Conservation (phyloP, 2,797 vertebrate species). For the Nothura maculosa region DNA sequence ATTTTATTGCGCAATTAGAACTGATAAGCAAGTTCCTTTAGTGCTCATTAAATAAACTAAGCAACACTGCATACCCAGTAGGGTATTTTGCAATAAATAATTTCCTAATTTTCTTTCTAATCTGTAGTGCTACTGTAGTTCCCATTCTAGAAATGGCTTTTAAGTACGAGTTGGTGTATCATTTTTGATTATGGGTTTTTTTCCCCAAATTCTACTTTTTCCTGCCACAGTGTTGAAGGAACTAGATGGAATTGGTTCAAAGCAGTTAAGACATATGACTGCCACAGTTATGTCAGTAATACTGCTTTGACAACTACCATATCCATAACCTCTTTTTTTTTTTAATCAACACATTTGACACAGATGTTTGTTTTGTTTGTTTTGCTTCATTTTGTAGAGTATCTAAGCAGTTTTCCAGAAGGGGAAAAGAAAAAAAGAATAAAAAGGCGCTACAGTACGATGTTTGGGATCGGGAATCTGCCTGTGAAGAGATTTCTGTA, state of each 20-base stretch:
- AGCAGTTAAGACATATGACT: neutral
- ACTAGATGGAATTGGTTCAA: neutral
- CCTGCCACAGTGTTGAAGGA: neutral
- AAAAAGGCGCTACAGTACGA: neutral
- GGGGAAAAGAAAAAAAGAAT: neutral
- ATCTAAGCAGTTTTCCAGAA: neutral
- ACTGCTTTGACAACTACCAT: neutral
- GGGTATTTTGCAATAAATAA: slow-evolving; percentile 52
- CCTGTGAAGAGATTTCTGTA: neutral
- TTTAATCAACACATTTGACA: too few relatives aligned
- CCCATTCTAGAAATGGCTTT: slow-evolving; percentile 1
- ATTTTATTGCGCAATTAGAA: slow-evolving; percentile 70
- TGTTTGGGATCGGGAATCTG: neutral
- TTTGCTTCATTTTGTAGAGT: neutral
- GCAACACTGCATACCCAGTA: neutral
- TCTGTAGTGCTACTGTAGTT: slow-evolving; percentile 45
- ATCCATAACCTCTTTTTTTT: neutral
- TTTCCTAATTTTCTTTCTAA: slow-evolving; percentile 49
- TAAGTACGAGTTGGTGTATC: neutral
- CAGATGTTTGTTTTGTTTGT: neutral
- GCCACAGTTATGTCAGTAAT: neutral
- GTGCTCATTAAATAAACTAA: slow-evolving; percentile 55
- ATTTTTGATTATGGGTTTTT: neutral
- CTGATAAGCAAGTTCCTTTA: slow-evolving; percentile 45
- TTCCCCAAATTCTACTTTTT: neutral